A percentile compares a stretch with the other conserved stretches of the same genome.
These are phyloP conservation scores for Emydocephalus ijimae DNA, from an alignment of 2,113 vertebrate genomes.

Conservation along the genomic window DNA sequence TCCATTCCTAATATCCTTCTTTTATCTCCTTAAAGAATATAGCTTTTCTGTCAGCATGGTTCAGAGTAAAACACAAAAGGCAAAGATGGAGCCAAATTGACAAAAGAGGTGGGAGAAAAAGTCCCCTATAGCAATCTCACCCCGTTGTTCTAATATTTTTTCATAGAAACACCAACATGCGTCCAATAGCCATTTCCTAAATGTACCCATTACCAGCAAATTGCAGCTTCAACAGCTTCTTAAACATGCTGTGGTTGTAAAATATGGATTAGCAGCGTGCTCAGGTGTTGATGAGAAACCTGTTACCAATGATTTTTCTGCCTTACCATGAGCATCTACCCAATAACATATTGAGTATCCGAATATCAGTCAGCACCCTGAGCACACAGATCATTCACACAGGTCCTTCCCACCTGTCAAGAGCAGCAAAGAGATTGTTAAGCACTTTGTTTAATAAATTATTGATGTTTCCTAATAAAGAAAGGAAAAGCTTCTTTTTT, in stretches of 20 bases:
- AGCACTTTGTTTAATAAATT: neutral
- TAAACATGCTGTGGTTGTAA: neutral
- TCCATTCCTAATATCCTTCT: slow-evolving; percentile 4
- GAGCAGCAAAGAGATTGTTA: neutral
- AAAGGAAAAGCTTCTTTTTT: neutral
- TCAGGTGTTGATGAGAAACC: neutral
- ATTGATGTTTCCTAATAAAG: neutral
- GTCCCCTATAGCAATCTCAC: slow-evolving; percentile 3
- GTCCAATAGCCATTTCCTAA: neutral
- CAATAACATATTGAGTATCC: neutral
- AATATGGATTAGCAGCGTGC: neutral
- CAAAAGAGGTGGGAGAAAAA: neutral
- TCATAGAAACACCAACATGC: neutral
- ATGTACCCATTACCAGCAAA: neutral
- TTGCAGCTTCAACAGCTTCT: neutral
- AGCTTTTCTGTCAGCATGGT: neutral
- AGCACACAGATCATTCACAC: neutral
- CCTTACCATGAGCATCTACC: neutral
- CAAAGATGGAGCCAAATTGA: neutral
- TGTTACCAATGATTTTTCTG: neutral
- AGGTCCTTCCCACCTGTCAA: neutral
- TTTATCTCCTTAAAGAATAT: slow-evolving; percentile 2
- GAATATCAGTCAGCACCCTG: neutral
- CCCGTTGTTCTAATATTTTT: neutral
- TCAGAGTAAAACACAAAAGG: neutral